Evolutionary conservation across 35 echinoderm and acorn worm genomes (phyloP).

Genomic region (Anneissia japonica): DNA sequence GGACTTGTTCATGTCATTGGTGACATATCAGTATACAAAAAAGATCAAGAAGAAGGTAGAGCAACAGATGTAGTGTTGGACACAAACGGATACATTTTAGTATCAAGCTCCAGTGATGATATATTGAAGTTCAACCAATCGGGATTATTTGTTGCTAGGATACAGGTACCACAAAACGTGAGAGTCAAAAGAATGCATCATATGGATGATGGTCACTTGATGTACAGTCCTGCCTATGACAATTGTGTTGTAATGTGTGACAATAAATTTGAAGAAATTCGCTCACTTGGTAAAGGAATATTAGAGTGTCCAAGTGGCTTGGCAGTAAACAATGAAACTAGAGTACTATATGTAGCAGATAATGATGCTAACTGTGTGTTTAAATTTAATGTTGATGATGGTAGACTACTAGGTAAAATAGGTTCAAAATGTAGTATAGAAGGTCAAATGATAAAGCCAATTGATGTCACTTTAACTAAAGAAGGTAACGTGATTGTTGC

Average conservation of each 20-base stretch:
- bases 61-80: neutral
- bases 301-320: neutral
- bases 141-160: neutral
- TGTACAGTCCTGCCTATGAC: neutral
- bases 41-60: neutral
- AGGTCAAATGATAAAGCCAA: neutral
- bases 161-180: neutral
- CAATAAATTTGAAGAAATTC: neutral
- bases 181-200: neutral
- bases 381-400: neutral
- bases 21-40: too few species aligned
- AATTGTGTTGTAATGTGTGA: neutral
- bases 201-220: neutral
- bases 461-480: neutral
- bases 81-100: neutral
- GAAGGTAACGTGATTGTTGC: neutral
- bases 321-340: neutral
- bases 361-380: neutral
- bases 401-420: neutral
- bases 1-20: too few species aligned
- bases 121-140: neutral
- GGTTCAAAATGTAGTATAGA: neutral
- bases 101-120: neutral
- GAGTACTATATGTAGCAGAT: neutral
- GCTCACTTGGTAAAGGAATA: neutral